Conservation (phyloP, 1,140 invertebrate genomes). For the Melitaea cinxia region DNA sequence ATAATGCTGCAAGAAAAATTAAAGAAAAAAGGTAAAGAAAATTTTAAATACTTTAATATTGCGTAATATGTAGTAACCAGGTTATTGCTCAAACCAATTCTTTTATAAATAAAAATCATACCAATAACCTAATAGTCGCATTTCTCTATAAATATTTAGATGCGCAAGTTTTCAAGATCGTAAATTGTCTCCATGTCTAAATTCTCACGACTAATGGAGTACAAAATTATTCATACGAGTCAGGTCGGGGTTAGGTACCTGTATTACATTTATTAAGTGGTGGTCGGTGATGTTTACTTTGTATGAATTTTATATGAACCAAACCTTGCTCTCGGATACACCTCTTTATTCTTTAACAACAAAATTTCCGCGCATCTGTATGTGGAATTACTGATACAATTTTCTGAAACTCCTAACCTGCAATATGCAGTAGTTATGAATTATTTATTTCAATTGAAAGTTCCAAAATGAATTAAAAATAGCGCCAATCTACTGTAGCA, state of each 20-base stretch:
- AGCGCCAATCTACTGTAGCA: too few species aligned
- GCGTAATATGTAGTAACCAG: too few species aligned
- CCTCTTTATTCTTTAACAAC: not conserved
- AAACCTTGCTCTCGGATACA: not conserved
- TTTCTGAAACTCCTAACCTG: not conserved
- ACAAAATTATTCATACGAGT: constrained; percentile 22
- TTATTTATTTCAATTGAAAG: too few species aligned
- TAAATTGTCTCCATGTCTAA: constrained; percentile 18
- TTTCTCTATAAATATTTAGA: constrained; percentile 4
- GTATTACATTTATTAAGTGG: constrained; percentile 21
- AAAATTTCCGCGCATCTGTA: not conserved
- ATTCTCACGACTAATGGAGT: constrained; percentile 17
- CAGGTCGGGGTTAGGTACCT: not conserved
- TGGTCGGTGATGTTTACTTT: constrained; percentile 3
- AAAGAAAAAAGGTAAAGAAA: too few species aligned
- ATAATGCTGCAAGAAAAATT: too few species aligned
- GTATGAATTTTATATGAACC: constrained; percentile 9
- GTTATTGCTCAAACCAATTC: not conserved
- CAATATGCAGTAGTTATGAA: too few species aligned
- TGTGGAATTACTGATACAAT: not conserved
- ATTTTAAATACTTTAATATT: too few species aligned
- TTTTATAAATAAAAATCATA: not conserved
- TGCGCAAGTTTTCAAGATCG: constrained; percentile 6
- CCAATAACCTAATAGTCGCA: not conserved
- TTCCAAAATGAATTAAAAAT: too few species aligned